Conservation (phyloP, 2,113 vertebrate genomes). For the Nansenia antarctica region DNA sequence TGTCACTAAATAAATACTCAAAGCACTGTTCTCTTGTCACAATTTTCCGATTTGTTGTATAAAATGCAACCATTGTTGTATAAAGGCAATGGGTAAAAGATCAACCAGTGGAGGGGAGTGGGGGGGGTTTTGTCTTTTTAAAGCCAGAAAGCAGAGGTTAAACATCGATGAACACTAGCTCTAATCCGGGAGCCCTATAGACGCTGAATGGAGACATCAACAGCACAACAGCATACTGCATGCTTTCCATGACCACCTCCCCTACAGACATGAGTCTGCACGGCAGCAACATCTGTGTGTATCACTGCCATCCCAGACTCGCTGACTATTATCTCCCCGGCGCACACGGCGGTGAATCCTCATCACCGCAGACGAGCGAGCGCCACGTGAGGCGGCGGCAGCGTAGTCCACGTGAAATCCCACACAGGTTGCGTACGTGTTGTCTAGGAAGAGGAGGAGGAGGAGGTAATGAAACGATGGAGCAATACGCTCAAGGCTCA, state of each 20-base stretch:
- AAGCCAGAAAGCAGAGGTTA: neutral
- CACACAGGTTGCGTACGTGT: conserved; percentile 6
- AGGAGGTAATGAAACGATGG: neutral
- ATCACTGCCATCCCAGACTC: neutral
- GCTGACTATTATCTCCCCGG: neutral
- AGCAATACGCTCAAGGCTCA: neutral
- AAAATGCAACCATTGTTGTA: too few relatives aligned
- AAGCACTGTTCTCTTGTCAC: too few relatives aligned
- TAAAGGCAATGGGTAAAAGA: too few relatives aligned
- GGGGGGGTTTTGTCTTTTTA: neutral
- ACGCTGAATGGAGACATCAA: neutral
- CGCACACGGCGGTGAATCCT: neutral
- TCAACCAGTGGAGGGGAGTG: too few relatives aligned
- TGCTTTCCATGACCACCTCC: neutral
- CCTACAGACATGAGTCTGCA: neutral
- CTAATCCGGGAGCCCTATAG: neutral
- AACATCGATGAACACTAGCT: neutral
- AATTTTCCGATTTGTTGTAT: too few relatives aligned
- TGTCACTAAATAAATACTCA: too few relatives aligned
- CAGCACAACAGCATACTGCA: neutral
- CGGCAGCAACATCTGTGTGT: neutral
- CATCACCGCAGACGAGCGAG: neutral
- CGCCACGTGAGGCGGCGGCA: neutral
- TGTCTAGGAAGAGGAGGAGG: neutral
- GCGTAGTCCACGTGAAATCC: neutral